These are phyloP conservation scores for Catocala sponsa DNA, from an alignment of 2,888 invertebrate genomes.

Conservation along the genomic window DNA sequence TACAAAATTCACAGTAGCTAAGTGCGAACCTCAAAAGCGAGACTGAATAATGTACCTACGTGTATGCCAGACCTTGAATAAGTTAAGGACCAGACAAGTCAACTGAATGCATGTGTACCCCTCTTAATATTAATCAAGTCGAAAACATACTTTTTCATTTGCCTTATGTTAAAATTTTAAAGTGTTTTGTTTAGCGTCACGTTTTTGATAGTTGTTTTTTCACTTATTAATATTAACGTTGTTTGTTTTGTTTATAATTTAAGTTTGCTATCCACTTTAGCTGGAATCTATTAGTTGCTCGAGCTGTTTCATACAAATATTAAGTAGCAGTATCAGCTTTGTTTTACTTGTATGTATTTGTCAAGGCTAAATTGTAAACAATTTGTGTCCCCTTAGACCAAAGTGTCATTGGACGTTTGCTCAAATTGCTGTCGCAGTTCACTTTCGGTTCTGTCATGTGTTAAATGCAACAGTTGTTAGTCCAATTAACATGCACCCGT, in stretches of 20 bases:
- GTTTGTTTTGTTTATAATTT: slow-evolving; percentile 6
- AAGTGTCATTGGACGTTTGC: slow-evolving; percentile 9
- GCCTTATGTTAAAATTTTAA: slow-evolving; percentile 32
- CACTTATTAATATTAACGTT: slow-evolving; percentile 16
- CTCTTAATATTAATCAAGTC: slow-evolving; percentile 67
- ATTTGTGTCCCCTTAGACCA: slow-evolving; percentile 24
- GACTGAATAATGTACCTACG: slow-evolving; percentile 43
- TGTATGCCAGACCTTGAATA: slow-evolving; percentile 58
- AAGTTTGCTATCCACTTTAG: slow-evolving; percentile 3
- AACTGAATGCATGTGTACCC: slow-evolving; percentile 65
- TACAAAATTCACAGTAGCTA: slow-evolving; percentile 49
- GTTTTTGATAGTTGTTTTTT: slow-evolving; percentile 24
- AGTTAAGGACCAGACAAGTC: slow-evolving; percentile 62
- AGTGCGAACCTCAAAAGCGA: slow-evolving; percentile 36
- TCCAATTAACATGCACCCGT: slow-evolving; percentile 33
- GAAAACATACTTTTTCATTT: slow-evolving; percentile 38
- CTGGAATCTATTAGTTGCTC: not conserved
- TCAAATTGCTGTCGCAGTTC: slow-evolving; percentile 28
- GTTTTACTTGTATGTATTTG: slow-evolving; percentile 4
- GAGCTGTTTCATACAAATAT: too few species aligned
- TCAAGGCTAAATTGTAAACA: slow-evolving; percentile 17
- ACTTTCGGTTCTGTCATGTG: slow-evolving; percentile 42
- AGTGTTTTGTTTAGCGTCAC: slow-evolving; percentile 33
- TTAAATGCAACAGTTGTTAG: slow-evolving; percentile 24
- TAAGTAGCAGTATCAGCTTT: too few species aligned